Percentiles rank a stretch among this genome's conserved stretches.
Evolutionary conservation across 2,113 vertebrate species (phyloP).

Genomic region (Phyllopteryx taeniolatus): DNA sequence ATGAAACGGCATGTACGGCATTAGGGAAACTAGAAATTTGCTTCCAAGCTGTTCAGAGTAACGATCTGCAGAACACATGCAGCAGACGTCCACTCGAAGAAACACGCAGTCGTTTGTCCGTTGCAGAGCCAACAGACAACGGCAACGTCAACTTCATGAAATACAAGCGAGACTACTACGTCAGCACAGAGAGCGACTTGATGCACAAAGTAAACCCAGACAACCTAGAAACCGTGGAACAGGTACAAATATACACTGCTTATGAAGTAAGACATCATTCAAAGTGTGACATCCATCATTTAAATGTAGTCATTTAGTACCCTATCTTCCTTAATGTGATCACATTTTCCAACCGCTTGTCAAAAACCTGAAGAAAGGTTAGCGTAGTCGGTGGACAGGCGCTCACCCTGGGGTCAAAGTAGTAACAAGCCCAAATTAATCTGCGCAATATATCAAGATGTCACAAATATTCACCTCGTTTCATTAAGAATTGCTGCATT

Average conservation of each 20-base stretch:
- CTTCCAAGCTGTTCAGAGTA: background rate
- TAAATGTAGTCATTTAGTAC: background rate
- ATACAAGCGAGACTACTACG: conserved; percentile 88
- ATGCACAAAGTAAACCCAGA: conserved; percentile 85
- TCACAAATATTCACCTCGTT: no score
- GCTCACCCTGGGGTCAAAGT: no score
- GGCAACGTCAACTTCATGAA: conserved; percentile 81
- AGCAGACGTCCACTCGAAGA: background rate
- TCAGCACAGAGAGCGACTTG: conserved; percentile 84
- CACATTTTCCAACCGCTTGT: background rate
- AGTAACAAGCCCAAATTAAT: no score
- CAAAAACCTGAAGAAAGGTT: no score
- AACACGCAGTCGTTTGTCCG: conserved; percentile 21
- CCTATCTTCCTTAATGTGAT: background rate
- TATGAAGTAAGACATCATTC: background rate
- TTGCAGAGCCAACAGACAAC: conserved; percentile 84
- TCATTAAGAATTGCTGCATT: no score
- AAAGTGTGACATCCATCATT: no score
- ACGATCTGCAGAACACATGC: background rate
- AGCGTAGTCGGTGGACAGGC: no score
- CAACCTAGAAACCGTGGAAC: conserved; percentile 80
- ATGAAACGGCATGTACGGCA: conserved; percentile 12
- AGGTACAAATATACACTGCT: conserved; percentile 71
- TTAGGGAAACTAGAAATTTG: background rate
- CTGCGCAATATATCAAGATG: no score